Conservation (phyloP, 2,797 vertebrate species). For the Galagoides demidoff region DNA sequence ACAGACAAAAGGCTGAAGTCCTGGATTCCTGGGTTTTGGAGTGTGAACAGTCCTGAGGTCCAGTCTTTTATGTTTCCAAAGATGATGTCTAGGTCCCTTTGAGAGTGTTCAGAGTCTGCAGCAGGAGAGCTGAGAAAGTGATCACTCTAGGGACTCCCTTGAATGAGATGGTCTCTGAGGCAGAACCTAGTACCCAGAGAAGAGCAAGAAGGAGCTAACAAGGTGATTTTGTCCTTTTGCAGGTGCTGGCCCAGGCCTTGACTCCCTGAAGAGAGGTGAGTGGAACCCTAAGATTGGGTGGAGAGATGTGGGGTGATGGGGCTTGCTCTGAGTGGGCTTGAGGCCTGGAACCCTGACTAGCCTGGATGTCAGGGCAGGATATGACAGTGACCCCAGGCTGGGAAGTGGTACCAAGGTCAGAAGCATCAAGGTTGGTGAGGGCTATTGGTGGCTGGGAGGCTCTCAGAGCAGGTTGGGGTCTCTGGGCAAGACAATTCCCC, state of each 20-base stretch:
- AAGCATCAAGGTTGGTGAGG: background rate
- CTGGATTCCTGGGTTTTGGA: background rate
- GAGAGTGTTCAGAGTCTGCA: background rate
- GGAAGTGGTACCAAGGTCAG: background rate
- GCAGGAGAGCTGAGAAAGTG: background rate
- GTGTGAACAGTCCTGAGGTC: background rate
- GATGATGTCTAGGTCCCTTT: background rate
- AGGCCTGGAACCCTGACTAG: background rate
- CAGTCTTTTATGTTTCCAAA: background rate
- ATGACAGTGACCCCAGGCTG: background rate
- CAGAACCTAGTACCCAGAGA: background rate
- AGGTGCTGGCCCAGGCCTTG: slow-evolving; percentile 81
- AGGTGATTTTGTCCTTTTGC: slow-evolving; percentile 48
- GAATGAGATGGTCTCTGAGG: background rate
- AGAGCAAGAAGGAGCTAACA: slow-evolving; percentile 35
- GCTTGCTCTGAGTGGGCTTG: background rate
- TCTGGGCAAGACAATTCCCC: background rate
- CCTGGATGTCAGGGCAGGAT: background rate
- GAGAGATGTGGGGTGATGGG: background rate
- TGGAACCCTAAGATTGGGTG: background rate
- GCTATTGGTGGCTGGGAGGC: background rate
- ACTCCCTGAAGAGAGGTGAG: slow-evolving; percentile 82
- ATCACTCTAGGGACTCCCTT: background rate
- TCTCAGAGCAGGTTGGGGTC: background rate
- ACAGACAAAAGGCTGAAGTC: background rate